Evolutionary conservation across 2,113 vertebrate species (phyloP), one percentile per base, ranked within the genome.

Genomic region (Motacilla tschutschensis): DNA sequence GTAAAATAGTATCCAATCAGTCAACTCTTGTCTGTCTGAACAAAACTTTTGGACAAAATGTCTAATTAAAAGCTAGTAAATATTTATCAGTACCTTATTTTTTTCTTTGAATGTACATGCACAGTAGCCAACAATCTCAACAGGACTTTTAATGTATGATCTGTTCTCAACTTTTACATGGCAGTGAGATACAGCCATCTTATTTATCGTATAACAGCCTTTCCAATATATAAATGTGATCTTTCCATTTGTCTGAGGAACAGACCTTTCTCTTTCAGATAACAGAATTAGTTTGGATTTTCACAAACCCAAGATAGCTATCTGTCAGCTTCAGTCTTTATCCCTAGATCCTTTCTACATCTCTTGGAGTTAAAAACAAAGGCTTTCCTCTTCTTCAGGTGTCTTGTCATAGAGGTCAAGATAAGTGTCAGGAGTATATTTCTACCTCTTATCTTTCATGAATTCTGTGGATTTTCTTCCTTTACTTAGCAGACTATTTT

Each of bases 41-140:
- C 25, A 62, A 17, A 20, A 31, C 3, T 74, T 90, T 66, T 33
- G 10, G 18, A 50, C 6, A 12, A 57, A 60, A 20, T 44, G 7
- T 25, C 8, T 64, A 18, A 47, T 12, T 64, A 25, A 3, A 73
- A 40, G 13, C 7, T 25, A 20, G 12, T 25, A 83, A 36, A 41
- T 62, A 24, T 58, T 53, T 69, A 4, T 69, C 31, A 55, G 9
- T 31, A 33, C 8, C 35, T 55, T 47, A 33, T 18, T 33, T 67
- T 80, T 71, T 18, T 33, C 63, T 80, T 62, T 41, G 8, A 46
- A 66, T 2, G 2, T 41, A 46, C 26, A 41, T 38, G 3, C 10
- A 29, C 0, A 0, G 25, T 46, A 46, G 5, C 14, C 31, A 51
- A 15, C 12, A 53, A 22, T 46, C 62, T 66, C n/a, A 50, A 6